Conservation (phyloP, 2,888 invertebrate genomes). For the Chironomus tentans region DNA sequence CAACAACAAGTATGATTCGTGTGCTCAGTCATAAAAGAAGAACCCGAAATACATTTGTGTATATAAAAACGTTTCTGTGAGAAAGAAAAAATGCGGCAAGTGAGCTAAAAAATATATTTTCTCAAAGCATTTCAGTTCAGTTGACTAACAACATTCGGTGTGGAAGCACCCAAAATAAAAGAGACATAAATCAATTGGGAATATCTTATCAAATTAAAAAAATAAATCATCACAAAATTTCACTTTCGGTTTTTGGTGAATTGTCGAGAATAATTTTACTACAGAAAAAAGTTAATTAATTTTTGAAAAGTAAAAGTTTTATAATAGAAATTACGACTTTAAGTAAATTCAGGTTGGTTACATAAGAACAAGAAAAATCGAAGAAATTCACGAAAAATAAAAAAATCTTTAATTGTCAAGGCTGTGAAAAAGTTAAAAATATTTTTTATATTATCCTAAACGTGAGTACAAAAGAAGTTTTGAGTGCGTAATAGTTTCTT, state of each 20-base stretch:
- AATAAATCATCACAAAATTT: background rate
- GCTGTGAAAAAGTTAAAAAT: background rate
- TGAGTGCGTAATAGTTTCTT: background rate
- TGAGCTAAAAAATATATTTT: constrained; percentile 14
- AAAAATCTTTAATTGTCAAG: background rate
- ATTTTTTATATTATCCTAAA: background rate
- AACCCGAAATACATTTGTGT: background rate
- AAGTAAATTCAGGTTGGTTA: background rate
- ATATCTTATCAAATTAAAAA: background rate
- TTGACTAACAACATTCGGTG: constrained; percentile 22
- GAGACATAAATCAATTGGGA: background rate
- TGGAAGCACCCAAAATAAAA: constrained; percentile 4
- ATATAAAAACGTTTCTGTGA: background rate
- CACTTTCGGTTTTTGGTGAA: background rate
- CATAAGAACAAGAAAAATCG: background rate
- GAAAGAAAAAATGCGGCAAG: constrained; percentile 2
- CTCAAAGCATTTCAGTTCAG: constrained; percentile 1
- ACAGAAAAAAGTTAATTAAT: background rate
- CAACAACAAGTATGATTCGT: background rate
- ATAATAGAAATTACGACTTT: background rate
- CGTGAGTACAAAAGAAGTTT: background rate
- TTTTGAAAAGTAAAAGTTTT: background rate
- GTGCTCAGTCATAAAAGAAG: background rate
- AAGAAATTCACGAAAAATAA: background rate
- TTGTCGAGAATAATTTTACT: background rate